Base-by-base conservation (phyloP, 1,140 invertebrate genomes). In the Venturia canescens region DNA sequence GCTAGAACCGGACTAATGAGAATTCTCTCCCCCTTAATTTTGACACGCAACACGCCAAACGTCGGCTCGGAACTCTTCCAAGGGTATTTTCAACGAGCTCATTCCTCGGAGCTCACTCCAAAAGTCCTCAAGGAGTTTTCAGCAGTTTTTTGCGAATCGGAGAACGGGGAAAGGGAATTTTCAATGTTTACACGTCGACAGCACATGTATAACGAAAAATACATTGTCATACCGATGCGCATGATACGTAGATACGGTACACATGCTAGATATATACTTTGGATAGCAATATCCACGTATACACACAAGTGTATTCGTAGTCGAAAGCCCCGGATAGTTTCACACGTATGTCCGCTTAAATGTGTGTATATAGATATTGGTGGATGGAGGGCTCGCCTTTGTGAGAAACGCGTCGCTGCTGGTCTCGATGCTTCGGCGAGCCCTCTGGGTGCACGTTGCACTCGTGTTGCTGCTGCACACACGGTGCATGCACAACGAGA, bases 361-460 rank as follows among this genome's bases (percentile, higher is more conserved):
- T 84, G 83, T 83, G 82, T 85, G 84, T 84, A 81, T 84, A 79
- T 69, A 31, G 67, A 81, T 80, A 71, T 76, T n/a, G n/a, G n/a
- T n/a, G n/a, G n/a, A 80, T 78, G 72, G 66, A 80, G 60, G 79
- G 69, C 67, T 79, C 84, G 84, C 50, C 72, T 75, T 75, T 75
- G 72, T 75, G 72, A 75, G 72, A 72, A 82, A 77, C 83, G 81
- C 85, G 83, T 76, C 71, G 70, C 80, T 81, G 67, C 76, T 78
- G 80, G 66, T 80, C 79, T 77, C 72, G 48, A 79, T 34, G 72
- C 27, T 60, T 57, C 50, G 50, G 50, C 27, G 72, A 75, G 72
- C 72, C 72, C 72, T 74, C 70, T 23, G 70, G 70, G 21, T 50
- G 44, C 70, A 44, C 38, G 70, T 44, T 75, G 72, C 72, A 75